Base-by-base conservation (phyloP, 2,888 invertebrate species). In the Hyposoter didymator region DNA sequence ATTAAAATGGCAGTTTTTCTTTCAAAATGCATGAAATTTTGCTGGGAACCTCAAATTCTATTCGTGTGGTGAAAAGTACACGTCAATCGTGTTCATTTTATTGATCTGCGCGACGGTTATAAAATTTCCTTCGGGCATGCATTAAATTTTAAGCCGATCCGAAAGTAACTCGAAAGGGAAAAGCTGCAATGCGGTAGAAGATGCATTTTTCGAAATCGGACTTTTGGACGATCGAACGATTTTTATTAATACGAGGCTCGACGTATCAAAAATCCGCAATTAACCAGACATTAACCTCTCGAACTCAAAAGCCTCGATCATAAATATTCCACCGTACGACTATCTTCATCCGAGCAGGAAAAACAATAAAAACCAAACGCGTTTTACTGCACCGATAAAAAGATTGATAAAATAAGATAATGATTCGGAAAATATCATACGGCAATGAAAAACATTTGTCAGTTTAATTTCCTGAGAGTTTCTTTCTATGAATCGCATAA, bases 401-500 rank as follows among this genome's bases (percentile, higher is more conserved):
- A 59, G 0, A 14, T 28, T 14, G 22, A 59, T 59, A 59, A 55
- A 55, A 28, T 22, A 22, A 28, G 55, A 59, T 59, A 59, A 59
- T 5, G 55, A 59, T 59, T 59, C 55, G 55, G 14, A 59, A 59
- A 28, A 59, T 10, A n/a, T 55, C 55, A 22, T 22, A 5, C 12
- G 12, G 28, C 28, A 35, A 64, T 69, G 4, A 19, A 35, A 35
- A 49, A 74, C 47, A n/a, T 45, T 45, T 32, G n/a, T 62, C 17
- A 47, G 22, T 64, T 35, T 45, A 66, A 73, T 39, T 39, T 43
- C 35, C 35, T 45, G 7, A 8, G 7, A 66, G n/a, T 32, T 12
- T 35, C 39, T 76, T 76, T 69, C 55, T 43, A 55, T 69, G 67
- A 78, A 59, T 69, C 22, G 43, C 32, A 43, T 43, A 43, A 55